Evolutionary conservation across 2,113 vertebrate genomes (phyloP).

Genomic region (Cacatua alba): DNA sequence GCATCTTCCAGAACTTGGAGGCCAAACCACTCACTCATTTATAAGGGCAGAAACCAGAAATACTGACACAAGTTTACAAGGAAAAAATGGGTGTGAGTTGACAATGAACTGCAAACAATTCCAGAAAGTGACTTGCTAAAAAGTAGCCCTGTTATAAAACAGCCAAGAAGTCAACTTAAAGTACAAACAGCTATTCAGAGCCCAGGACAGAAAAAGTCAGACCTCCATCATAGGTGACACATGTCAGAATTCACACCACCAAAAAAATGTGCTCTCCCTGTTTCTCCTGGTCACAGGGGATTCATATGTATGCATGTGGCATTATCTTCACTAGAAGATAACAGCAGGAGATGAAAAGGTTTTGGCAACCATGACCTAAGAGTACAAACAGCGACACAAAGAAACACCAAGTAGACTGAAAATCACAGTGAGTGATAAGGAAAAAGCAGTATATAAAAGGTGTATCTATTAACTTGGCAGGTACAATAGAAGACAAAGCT

Average conservation of each 20-base stretch:
- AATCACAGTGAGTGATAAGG: conserved; percentile 24
- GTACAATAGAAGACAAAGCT: conserved; percentile 43
- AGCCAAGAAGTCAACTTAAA: background rate
- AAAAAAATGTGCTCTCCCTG: background rate
- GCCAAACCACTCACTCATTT: background rate
- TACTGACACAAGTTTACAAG: background rate
- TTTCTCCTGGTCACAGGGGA: background rate
- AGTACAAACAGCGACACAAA: conserved; percentile 55
- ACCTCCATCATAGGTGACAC: background rate
- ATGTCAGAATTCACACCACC: background rate
- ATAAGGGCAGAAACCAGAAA: background rate
- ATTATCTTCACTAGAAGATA: conserved; percentile 48
- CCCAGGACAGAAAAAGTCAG: background rate
- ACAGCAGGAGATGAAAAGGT: conserved; percentile 34
- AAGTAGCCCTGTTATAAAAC: background rate
- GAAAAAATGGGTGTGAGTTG: background rate
- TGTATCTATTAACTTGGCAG: conserved; percentile 45
- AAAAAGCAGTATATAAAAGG: background rate
- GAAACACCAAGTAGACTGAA: conserved; percentile 25
- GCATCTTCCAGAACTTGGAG: background rate
- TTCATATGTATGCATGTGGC: background rate
- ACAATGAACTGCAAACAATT: background rate
- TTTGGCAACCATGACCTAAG: conserved; percentile 9
- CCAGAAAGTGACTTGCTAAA: background rate
- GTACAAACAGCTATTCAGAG: background rate